Evolutionary conservation across 2,113 vertebrate species (phyloP), one percentile per base, ranked within the genome.

Genomic region (Daphoenositta chrysoptera): DNA sequence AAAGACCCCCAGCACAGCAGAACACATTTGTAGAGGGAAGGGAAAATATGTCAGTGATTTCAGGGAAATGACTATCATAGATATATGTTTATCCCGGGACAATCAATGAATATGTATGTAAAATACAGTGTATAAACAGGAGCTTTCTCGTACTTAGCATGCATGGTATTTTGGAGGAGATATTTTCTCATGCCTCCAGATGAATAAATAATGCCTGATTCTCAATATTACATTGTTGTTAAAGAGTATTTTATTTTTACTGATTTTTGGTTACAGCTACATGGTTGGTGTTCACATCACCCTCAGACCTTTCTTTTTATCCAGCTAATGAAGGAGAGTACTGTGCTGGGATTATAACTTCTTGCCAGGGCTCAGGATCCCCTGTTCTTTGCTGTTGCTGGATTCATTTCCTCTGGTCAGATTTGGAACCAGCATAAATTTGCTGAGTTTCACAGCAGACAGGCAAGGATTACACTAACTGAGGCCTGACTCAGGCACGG

Each of bases 121-220:
- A 44, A 58, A 37, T 58, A 18, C 44, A 19, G 18, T 27, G 9
- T 22, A 31, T 18, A 22, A 51, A 13, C 26, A 27, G 27, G 4
- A 44, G 22, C 5, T 51, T 51, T 58, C 16, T 53, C 15, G 21
- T 51, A 18, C 37, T 42, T 8, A 66, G 26, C 14, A 45, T 18
- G 17, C 47, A 37, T 0, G 0, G 31, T 33, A 16, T 68, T 86
- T 51, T 0, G 0, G 39, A 68, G 26, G 31, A 58, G 18, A 37
- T 51, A 68, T 4, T 37, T 14, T 44, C 17, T 51, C 22, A 8
- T 31, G 14, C 27, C 17, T 68, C 22, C 61, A 37, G 27, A 50
- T 1, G 20, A 66, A 50, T 50, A 37, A 58, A 37, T 11, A 50
- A 42, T 3, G 1, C 3, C 13, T 26, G 21, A 42, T 42, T 68